Base-by-base conservation (phyloP, 2,888 invertebrate species). In the Ophion obscuratus region DNA sequence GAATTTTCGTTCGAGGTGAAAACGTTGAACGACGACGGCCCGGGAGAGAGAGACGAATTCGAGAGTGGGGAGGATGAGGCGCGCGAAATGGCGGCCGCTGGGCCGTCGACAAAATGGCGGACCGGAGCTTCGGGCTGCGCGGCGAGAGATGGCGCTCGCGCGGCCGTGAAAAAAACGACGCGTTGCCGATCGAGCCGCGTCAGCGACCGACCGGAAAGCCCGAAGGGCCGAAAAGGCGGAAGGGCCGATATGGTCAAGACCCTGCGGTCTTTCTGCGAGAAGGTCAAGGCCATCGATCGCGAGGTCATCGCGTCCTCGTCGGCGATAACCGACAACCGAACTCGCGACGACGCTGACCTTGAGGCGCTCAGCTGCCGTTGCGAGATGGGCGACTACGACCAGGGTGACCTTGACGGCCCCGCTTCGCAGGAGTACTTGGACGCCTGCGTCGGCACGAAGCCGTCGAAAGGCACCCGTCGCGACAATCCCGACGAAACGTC, bases 1-100 rank as follows among this genome's bases (percentile, higher is more conserved):
- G 84, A 88, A 84, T 88, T 88, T 66, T 85, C 85, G 10, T 89
- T 88, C 81, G 85, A 86, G 76, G 85, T 88, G 1, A 87, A 87
- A 64, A 80, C 84, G 2, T 44, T 62, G n/a, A 67, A 75, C 7
- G 66, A 83, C 17, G 24, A 44, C 27, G 11, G 61, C 36, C 59
- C 27, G 0, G 53, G 14, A 9, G 31, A 67, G 10, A 31, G 20
- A 27, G 14, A 11, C 20, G 53, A 80, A 40, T 57, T 24, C 24
- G 4, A 20, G 20, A 67, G 75, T 20, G 5, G 1, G 9, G 71
- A 79, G 31, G 75, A 62, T 3, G 70, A 81, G 20, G 66, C 40
- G 2, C 27, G 20, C 27, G 66, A 14, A 9, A 62, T 17, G 36
- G 7, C 36, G 17, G 67, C n/a, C 24, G 77, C 59, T 7, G 70